Percentiles rank a stretch among this genome's conserved stretches.
These are phyloP conservation scores for Sylvilagus bachmani DNA, from an alignment of 2,113 vertebrate species.

Conservation along the genomic window DNA sequence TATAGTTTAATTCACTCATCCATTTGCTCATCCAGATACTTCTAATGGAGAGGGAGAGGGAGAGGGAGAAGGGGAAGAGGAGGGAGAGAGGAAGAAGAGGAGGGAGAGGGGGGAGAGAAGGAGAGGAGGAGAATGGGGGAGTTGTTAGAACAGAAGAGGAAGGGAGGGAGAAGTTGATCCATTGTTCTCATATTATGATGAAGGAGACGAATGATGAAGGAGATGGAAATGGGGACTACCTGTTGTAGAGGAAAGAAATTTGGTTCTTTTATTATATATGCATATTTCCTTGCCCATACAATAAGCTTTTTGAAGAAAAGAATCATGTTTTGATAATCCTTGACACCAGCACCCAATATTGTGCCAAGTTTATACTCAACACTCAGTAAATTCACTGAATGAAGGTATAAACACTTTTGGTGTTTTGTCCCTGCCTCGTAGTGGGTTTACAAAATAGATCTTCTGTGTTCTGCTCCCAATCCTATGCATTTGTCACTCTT, in stretches of 20 bases:
- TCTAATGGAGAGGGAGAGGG: not conserved
- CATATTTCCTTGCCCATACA: not conserved
- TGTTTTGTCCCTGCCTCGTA: not conserved
- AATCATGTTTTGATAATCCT: not conserved
- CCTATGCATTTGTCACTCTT: not conserved
- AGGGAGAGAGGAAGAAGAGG: not conserved
- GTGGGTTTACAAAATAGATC: not conserved
- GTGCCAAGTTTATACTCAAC: not conserved
- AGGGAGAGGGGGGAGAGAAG: not conserved
- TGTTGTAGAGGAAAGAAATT: not conserved
- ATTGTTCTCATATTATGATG: not conserved
- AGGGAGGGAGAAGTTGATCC: not conserved
- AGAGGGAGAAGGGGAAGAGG: not conserved
- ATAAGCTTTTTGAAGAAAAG: constrained; percentile 6
- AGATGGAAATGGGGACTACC: not conserved
- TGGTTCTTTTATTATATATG: not conserved
- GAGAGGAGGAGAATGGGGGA: too few species aligned
- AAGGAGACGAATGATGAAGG: too few species aligned
- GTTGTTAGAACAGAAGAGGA: not conserved
- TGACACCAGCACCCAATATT: not conserved
- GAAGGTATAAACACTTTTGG: not conserved
- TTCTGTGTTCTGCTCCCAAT: not conserved
- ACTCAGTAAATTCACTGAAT: not conserved
- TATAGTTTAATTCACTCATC: not conserved
- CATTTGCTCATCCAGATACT: not conserved